Evolutionary conservation across 2,888 invertebrate genomes (phyloP).

Genomic region (Cephonodes hylas): DNA sequence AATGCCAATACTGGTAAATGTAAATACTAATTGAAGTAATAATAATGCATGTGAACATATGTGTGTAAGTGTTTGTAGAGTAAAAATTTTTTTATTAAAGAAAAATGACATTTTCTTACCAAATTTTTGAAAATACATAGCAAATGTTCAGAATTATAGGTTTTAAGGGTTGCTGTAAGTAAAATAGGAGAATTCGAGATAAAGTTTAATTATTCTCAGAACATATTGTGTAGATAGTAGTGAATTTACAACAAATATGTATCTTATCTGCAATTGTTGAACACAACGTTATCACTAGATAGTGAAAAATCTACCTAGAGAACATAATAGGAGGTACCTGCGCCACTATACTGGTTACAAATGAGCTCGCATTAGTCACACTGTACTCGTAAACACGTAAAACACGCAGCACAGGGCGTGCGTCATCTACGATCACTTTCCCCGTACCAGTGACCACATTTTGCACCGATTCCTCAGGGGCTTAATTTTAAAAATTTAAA

Average conservation of each 20-base stretch:
- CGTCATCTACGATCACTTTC: constrained; percentile 58
- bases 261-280: constrained; percentile 3
- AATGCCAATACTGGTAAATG: too few species aligned
- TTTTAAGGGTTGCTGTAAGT: background rate
- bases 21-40: too few species aligned
- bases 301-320: background rate
- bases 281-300: constrained; percentile 3
- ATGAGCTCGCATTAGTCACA: constrained; percentile 53
- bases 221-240: constrained; percentile 17
- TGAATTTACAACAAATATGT: constrained; percentile 1
- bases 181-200: background rate
- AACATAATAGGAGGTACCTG: constrained; percentile 64
- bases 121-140: too few species aligned
- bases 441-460: constrained; percentile 41
- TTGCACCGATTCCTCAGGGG: constrained; percentile 37
- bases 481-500: constrained; percentile 74
- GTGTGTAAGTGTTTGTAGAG: too few species aligned
- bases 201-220: background rate
- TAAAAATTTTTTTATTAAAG: too few species aligned
- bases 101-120: too few species aligned
- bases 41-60: too few species aligned
- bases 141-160: background rate
- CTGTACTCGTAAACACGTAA: constrained; percentile 49
- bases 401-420: constrained; percentile 49
- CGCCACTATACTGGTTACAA: constrained; percentile 52